These are phyloP conservation scores for Macaca fascicularis DNA, from an alignment of 2,113 vertebrate species.

Conservation along the genomic window DNA sequence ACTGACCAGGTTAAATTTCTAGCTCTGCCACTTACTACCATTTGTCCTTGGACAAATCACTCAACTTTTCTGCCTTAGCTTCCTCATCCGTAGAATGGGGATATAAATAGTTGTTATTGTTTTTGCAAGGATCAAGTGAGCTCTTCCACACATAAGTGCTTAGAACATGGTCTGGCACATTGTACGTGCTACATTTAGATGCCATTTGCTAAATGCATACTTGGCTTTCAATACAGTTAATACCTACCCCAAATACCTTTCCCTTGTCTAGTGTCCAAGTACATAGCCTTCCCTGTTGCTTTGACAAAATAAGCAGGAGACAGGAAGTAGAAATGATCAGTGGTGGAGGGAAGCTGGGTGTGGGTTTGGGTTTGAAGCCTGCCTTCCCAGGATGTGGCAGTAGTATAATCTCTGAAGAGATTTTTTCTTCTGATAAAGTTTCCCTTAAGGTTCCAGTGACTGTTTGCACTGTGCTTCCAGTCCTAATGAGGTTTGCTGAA, in stretches of 20 bases:
- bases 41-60: background rate
- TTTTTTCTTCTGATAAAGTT: constrained; percentile 62
- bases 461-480: background rate
- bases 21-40: background rate
- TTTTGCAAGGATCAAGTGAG: background rate
- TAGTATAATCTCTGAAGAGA: constrained; percentile 47
- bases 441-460: constrained; percentile 45
- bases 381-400: constrained; percentile 29
- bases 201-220: background rate
- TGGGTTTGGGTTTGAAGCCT: constrained; percentile 48
- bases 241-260: constrained; percentile 16
- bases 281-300: constrained; percentile 37
- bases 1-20: background rate
- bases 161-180: background rate
- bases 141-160: background rate
- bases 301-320: constrained; percentile 51
- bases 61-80: background rate
- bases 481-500: constrained; percentile 60
- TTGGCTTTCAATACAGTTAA: background rate
- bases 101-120: background rate
- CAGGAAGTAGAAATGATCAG: constrained; percentile 60
- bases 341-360: background rate
- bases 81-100: background rate
- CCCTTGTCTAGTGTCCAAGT: constrained; percentile 33
- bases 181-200: background rate